Evolutionary conservation across 2,888 invertebrate species (phyloP).

Genomic region (Lasioglossum leucozonium): DNA sequence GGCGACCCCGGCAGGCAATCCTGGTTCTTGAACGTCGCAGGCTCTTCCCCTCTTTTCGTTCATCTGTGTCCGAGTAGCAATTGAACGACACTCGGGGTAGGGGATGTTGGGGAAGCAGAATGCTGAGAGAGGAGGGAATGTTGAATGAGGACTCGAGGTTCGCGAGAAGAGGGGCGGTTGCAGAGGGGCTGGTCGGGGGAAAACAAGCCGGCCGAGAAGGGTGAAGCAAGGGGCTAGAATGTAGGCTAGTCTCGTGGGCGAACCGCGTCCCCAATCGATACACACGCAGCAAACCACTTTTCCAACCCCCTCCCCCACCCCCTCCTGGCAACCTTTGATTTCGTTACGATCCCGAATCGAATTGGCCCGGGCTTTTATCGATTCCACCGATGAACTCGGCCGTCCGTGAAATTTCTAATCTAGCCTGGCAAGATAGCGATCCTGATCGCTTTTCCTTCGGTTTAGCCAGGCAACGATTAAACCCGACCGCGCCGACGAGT

Average conservation of each 20-base stretch:
- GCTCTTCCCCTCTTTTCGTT: constrained; percentile 45
- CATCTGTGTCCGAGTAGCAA: constrained; percentile 51
- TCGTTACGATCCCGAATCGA: constrained; percentile 59
- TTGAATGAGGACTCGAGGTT: constrained; percentile 77
- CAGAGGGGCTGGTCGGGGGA: constrained; percentile 52
- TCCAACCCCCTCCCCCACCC: constrained; percentile 23
- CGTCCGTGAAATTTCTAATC: constrained; percentile 30
- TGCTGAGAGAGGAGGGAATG: constrained; percentile 73
- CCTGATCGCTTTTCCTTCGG: neutral
- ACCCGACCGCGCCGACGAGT: neutral
- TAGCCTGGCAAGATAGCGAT: neutral
- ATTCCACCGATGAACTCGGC: constrained; percentile 17
- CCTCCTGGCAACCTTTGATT: constrained; percentile 44
- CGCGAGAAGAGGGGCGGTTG: constrained; percentile 25
- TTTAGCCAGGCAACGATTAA: neutral
- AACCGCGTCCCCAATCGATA: constrained; percentile 84
- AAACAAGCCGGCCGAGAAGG: constrained; percentile 54
- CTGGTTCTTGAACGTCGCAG: constrained; percentile 14
- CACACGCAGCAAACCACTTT: constrained; percentile 72
- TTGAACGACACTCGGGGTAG: constrained; percentile 17
- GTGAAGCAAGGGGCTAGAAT: constrained; percentile 75
- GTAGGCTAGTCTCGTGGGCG: constrained; percentile 82
- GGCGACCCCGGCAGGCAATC: neutral
- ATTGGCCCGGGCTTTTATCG: constrained; percentile 48
- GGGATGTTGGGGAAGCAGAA: constrained; percentile 50